Percentiles rank a stretch among this genome's conserved stretches.
Evolutionary conservation across 2,113 vertebrate species (phyloP).

Genomic region (Tachuris rubrigastra): DNA sequence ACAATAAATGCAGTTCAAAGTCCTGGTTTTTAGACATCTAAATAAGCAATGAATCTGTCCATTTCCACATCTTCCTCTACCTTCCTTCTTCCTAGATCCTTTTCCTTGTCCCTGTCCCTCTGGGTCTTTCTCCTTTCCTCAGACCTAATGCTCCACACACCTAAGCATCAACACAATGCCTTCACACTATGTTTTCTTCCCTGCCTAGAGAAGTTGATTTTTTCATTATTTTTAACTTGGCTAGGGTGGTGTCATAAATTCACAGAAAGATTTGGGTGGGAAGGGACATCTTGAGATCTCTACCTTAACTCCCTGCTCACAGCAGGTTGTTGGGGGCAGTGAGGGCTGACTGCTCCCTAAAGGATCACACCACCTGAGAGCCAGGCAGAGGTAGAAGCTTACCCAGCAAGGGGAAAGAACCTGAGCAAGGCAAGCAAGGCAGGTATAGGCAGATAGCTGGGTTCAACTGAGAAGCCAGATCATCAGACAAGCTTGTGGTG

Average conservation of each 20-base stretch:
- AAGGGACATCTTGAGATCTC: not conserved
- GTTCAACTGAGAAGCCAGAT: not conserved
- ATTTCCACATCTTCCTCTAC: not conserved
- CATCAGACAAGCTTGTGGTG: not conserved
- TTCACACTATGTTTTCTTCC: not conserved
- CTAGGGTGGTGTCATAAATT: not conserved
- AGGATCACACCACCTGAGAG: not conserved
- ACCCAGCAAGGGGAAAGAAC: not conserved
- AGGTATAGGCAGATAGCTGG: rapidly evolving
- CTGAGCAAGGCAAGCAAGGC: not conserved
- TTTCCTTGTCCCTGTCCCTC: not conserved
- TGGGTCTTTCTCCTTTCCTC: not conserved
- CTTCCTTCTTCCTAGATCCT: not conserved
- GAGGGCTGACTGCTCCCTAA: not conserved
- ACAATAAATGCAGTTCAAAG: not conserved
- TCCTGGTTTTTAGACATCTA: not conserved
- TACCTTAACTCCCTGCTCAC: not conserved
- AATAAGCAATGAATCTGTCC: not conserved
- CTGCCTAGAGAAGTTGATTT: not conserved
- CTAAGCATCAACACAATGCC: not conserved
- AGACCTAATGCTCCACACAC: not conserved
- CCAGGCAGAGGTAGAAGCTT: not conserved
- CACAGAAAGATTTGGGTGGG: not conserved
- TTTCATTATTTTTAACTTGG: not conserved
- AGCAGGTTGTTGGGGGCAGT: not conserved